Evolutionary conservation across 2,888 invertebrate genomes (phyloP), one percentile per base, ranked within the genome.

Genomic region (Apamea anceps): DNA sequence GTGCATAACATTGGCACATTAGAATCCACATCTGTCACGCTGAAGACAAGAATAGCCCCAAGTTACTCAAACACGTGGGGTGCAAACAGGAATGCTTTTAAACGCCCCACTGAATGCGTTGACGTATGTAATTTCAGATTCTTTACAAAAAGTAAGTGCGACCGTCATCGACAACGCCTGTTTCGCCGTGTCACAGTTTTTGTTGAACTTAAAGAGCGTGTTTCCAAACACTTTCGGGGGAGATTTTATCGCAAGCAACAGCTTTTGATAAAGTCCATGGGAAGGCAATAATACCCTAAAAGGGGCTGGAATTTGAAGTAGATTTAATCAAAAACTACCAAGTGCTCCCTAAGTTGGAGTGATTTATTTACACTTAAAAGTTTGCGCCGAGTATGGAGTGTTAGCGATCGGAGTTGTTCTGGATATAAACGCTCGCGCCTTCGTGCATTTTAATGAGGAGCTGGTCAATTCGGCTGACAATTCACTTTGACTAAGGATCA

Each of bases 61-160:
- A 88, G 88, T 87, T 77, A 86, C 88, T 87, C 89, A 88, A 90
- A 91, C 92, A 92, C 92, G 92, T 92, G 93, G 93, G 92, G 91
- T 84, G 91, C 86, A 86, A 90, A 89, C 90, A 89, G 93, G 92
- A 93, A 94, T 93, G 94, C 94, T 94, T 95, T 95, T 93, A 94
- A 94, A 92, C 93, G 94, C 91, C 93, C 94, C 94, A 94, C 94
- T 94, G 93, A 94, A 92, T 87, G 93, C 94, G 95, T 93, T 93
- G 95, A 95, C 94, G 95, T 95, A 93, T 94, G 95, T 95, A 95
- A 96, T 94, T 95, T 94, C 94, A 95, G 95, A 94, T 92, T 93
- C 90, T 91, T 90, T 89, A 95, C 93, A 95, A 94, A 94, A 94
- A 92, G 91, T 91, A 91, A 92, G 92, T 92, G 91, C 88, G 90